Conservation (phyloP, 2,888 invertebrate genomes). For the Hetaerina titia region DNA sequence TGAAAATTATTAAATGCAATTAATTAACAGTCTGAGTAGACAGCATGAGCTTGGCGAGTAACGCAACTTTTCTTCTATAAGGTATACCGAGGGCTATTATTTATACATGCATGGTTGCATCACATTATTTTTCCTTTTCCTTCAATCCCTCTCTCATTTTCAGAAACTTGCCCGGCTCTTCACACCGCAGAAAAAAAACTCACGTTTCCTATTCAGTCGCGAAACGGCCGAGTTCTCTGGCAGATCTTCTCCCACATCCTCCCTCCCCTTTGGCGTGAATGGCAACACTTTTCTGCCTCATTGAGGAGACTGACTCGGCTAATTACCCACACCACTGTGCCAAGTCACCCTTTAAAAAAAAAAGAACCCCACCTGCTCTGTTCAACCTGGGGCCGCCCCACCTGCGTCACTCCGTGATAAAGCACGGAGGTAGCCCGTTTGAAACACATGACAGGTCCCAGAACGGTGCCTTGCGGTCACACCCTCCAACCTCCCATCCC, state of each 20-base stretch:
- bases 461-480: background rate
- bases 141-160: background rate
- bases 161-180: background rate
- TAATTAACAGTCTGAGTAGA: too few species aligned
- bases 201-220: background rate
- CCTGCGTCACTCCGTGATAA: conserved; percentile 1
- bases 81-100: background rate
- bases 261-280: conserved; percentile 14
- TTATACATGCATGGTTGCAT: background rate
- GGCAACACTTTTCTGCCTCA: conserved; percentile 38
- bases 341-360: background rate
- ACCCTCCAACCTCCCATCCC: background rate
- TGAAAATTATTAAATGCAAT: too few species aligned
- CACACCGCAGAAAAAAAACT: background rate
- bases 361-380: background rate
- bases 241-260: background rate
- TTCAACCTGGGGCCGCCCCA: background rate
- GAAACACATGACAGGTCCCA: background rate
- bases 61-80: background rate
- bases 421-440: background rate
- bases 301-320: conserved; percentile 41
- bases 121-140: background rate
- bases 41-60: background rate
- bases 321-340: conserved; percentile 42
- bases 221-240: background rate